Base-by-base conservation (phyloP, 30 jellyfish, hydroid and myxozoan genomes). In the Cassiopea andromeda region DNA sequence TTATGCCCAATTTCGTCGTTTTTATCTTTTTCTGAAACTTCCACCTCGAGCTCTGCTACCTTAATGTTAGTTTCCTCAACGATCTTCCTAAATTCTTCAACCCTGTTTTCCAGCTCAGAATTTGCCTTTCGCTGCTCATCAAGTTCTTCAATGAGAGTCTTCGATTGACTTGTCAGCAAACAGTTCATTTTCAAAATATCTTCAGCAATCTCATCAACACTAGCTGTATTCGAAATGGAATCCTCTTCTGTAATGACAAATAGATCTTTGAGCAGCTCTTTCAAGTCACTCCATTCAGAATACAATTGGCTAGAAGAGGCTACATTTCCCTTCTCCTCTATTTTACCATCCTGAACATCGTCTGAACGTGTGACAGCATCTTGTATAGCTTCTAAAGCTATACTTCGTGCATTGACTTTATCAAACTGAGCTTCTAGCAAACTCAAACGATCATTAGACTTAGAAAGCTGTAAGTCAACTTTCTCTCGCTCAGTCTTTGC, bases 1-100 rank as follows among this genome's bases (percentile, higher is more conserved):
- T 71, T 70, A 38, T 89, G 91, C 16, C 97, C 90, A 15, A 78
- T 82, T 79, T 81, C 92, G 49, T 78, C 89, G 18, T 69, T 86
- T 57, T 80, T 75, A 6, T 80, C 91, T 44, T 88, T 83, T 14
- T 72, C 82, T 9, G 82, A 17, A 1, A 82, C 73, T 45, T 92
- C 97, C 13, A 79, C 73, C 75, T 90, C 92, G 70, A 77, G 80
- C 8, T 73, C 96, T 18, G 69, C 14, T 16, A 94, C 50, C 72
- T 58, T 85, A 13, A 18, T 60, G 70, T 60, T 89, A 1, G 94
- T 77, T 60, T 89, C 93, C 50, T 83, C 85, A 45, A 84, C 78
- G 15, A 67, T 61, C 49, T 80, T 58, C 73, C 82, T 72, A 46
- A 67, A 77, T 17, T 92, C 93, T 69, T 67, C 76, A 64, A 92